Base-by-base conservation (phyloP, 2,888 invertebrate genomes). In the Drosophila testacea region DNA sequence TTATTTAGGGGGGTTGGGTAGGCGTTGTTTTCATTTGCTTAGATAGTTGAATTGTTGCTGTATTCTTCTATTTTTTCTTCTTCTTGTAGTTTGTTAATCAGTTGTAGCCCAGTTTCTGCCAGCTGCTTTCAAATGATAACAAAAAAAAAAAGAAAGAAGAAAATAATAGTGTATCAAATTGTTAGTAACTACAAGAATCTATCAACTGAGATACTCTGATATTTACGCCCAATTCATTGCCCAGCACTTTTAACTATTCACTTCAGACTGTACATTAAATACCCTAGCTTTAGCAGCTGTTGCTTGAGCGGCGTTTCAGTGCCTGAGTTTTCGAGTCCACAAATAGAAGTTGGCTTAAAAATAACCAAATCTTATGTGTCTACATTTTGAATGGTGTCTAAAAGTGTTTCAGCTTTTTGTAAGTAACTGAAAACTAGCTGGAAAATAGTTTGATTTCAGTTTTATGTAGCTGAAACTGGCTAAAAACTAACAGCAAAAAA, bases 111-210 rank as follows among this genome's bases (percentile, higher is more conserved):
- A 57, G 34, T 57, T 57, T 57, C 46, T 46, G 36, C 32, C 69
- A 59, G 54, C 70, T 69, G 52, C 69, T 47, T 63, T 44, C 22
- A 30, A 34, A 54, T 47, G 68, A 74, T 70, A 72, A 50, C 48
- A 30, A 47, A 38, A 47, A 56, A 72, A 50, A 39, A 30, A 47
- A 38, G 38, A 56, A 13, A 28, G 28, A 41, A n/a, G 4, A 30
- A 11, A 54, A 30, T 5, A 28, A 28, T 39, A 59, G 4, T n/a
- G 30, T 47, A 47, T 47, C 6, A 4, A n/a, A 28, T 34, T 4
- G 11, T 7, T 27, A 27, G n/a, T 9, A 13, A 52, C 36, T 54
- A 71, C 36, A 62, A 64, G 57, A 72, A 72, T 72, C 59, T 65
- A 72, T 72, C 72, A 70, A 56, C 36, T 28, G 13, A 60, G 52